Base-by-base conservation (phyloP, 2,113 vertebrate species). In the Hippocampus abdominalis region DNA sequence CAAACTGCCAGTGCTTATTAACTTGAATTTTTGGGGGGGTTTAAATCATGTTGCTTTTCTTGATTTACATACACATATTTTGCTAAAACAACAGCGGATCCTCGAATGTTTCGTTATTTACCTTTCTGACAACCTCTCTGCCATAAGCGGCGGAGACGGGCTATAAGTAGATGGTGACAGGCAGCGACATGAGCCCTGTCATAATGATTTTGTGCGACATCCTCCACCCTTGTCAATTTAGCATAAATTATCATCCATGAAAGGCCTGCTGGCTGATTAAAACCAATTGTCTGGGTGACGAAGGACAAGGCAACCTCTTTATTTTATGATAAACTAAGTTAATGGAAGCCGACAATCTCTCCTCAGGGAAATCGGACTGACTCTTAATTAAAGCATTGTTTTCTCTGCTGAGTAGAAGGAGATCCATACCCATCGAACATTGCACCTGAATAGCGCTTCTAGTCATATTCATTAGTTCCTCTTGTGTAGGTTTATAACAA, bases 221-320 rank as follows among this genome's bases (percentile, higher is more conserved):
- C 86, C 89, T 83, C 77, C 88, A 87, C 85, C 84, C 85, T 84
- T 92, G 88, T 91, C 88, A 90, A 90, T 90, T 88, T 87, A 84
- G 89, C 90, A 92, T 91, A 91, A 92, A 92, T 93, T 86, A 91
- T 88, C 88, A 89, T 74, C 78, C 81, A 80, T 80, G 87, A 89
- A 89, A 91, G 87, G 84, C 85, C 85, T 86, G 81, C 85, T 87
- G 89, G 81, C 89, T 92, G 92, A 93, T 93, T 93, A 92, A 92
- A 91, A 91, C 86, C 91, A 90, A 92, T 91, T 90, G 90, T 92
- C 89, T 92, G 84, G 83, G 79, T 87, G 87, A 81, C 75, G 86
- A 92, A 92, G 91, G 91, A 92, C 91, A 90, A 91, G 85, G 87
- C 87, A 89, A 90, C 81, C 89, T 90, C 89, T 91, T 88, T 86